Percentiles rank a stretch among this genome's conserved stretches.
These are phyloP conservation scores for Ceryle rudis DNA, from an alignment of 2,797 vertebrate species.

Conservation along the genomic window DNA sequence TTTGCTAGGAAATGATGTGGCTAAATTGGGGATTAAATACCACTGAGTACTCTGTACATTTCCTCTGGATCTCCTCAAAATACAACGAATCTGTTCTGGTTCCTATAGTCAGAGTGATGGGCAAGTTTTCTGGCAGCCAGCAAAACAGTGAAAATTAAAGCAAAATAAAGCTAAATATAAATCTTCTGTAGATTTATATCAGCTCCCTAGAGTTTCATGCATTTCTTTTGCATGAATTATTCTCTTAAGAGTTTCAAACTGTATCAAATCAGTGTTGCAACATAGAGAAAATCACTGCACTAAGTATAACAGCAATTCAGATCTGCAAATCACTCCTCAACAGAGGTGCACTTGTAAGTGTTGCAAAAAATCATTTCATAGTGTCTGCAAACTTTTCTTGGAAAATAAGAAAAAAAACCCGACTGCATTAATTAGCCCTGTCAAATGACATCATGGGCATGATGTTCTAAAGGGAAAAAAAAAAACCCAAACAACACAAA, in stretches of 20 bases:
- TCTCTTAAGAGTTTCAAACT: neutral
- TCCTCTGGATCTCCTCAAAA: neutral
- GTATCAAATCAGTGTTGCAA: neutral
- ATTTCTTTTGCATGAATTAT: conserved; percentile 11
- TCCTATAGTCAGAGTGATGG: neutral
- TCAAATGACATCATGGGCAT: neutral
- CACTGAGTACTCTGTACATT: neutral
- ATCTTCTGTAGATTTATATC: neutral
- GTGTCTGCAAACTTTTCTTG: neutral
- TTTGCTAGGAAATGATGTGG: neutral
- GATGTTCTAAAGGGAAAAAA: neutral
- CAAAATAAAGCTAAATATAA: neutral
- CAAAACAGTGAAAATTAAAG: neutral
- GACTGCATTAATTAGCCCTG: neutral
- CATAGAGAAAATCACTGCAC: neutral
- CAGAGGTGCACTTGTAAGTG: neutral
- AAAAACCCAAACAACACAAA: no score
- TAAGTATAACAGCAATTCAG: conserved; percentile 2
- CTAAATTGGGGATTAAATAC: neutral
- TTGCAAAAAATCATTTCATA: neutral
- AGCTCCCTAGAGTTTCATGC: neutral
- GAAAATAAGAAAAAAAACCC: neutral
- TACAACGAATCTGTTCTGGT: neutral
- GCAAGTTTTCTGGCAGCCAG: neutral
- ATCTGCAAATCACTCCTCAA: neutral